A percentile compares a stretch with the other conserved stretches of the same genome.
These are phyloP conservation scores for Brachyistius frenatus DNA, from an alignment of 2,113 vertebrate genomes.

Conservation along the genomic window DNA sequence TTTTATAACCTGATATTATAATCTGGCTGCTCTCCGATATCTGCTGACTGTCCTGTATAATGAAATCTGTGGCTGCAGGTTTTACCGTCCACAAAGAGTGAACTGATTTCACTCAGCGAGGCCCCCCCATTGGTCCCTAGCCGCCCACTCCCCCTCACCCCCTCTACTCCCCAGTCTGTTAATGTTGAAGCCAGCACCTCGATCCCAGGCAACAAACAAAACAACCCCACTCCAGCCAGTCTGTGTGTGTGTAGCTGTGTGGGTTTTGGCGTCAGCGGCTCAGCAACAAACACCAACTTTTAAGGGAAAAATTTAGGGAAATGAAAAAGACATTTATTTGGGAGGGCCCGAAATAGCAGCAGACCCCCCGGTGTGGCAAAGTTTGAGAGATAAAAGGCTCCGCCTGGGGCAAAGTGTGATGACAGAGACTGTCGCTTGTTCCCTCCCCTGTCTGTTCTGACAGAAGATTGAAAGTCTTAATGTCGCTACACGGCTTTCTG, in stretches of 20 bases:
- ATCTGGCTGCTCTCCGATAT: too few relatives aligned
- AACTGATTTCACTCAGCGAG: conserved; percentile 35
- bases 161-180: conserved; percentile 13
- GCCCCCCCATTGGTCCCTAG: conserved; percentile 16
- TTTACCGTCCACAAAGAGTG: background rate
- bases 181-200: conserved; percentile 57
- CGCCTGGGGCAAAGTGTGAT: conserved; percentile 62
- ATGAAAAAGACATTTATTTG: background rate
- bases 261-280: conserved; percentile 57
- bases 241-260: conserved; percentile 68
- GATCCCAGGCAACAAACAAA: conserved; percentile 59
- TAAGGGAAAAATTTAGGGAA: conserved; percentile 33
- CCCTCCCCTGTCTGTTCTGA: conserved; percentile 61
- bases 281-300: conserved; percentile 57
- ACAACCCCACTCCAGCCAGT: conserved; percentile 28
- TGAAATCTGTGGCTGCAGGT: conserved; percentile 8
- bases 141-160: too few relatives aligned
- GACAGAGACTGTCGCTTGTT: conserved; percentile 49
- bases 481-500: conserved; percentile 16
- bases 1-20: too few relatives aligned
- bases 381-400: conserved; percentile 66
- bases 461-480: conserved; percentile 64
- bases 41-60: too few relatives aligned
- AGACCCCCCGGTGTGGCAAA: conserved; percentile 55
- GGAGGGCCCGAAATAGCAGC: conserved; percentile 69